Conservation (phyloP, 2,888 invertebrate genomes). For the Vanessa cardui region DNA sequence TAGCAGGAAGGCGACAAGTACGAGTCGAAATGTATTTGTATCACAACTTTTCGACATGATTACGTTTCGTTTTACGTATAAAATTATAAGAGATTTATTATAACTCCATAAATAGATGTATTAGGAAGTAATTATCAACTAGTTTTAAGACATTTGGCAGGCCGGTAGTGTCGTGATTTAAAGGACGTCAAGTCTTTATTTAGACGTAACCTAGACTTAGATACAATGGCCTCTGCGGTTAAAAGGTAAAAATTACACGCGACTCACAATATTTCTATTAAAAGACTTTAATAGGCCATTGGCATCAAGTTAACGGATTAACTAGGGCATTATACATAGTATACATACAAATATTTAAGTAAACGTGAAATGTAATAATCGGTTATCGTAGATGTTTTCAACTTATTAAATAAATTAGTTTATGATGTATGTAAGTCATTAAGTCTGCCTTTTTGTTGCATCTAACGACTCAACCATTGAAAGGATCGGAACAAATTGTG, state of each 20-base stretch:
- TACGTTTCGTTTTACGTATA: too few relatives aligned
- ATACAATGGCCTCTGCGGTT: slow-evolving; percentile 11
- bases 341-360: too few relatives aligned
- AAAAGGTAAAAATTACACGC: neutral
- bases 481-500: too few relatives aligned
- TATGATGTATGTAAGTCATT: too few relatives aligned
- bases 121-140: slow-evolving; percentile 8
- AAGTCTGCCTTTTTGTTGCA: too few relatives aligned
- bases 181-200: slow-evolving; percentile 24
- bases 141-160: slow-evolving; percentile 7
- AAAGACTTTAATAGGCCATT: neutral
- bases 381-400: too few relatives aligned
- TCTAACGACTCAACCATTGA: too few relatives aligned
- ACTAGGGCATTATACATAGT: neutral
- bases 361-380: too few relatives aligned
- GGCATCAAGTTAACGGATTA: neutral
- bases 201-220: slow-evolving; percentile 22
- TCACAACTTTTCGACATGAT: too few relatives aligned
- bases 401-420: too few relatives aligned
- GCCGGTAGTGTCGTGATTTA: slow-evolving; percentile 1
- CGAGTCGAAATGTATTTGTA: too few relatives aligned
- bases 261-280: neutral
- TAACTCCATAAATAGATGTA: neutral
- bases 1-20: too few relatives aligned
- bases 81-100: neutral